Evolutionary conservation across 2,888 invertebrate species (phyloP), one percentile per base, ranked within the genome.

Genomic region (Lutraria lutraria): DNA sequence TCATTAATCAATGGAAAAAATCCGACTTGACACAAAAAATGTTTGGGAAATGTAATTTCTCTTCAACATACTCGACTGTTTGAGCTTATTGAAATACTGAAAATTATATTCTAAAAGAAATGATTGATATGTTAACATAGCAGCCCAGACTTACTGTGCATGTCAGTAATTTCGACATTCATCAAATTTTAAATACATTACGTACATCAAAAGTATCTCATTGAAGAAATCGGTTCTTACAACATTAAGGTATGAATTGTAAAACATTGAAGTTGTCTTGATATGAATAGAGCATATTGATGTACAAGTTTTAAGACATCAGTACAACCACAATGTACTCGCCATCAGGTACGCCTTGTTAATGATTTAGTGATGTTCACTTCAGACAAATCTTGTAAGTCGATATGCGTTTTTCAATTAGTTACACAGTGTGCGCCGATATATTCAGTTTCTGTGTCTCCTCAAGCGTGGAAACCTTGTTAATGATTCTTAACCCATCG

Each of bases 401-500:
- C 63, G 63, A 68, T 68, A n/a, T 60, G 25, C 63, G 63, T 68
- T 68, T 43, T 68, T 68, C 63, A 68, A 68, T 68, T 68, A 68
- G 63, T 68, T n/a, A 25, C 63, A 25, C 63, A 1, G 25, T 68
- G 0, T n/a, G 25, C 21, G 63, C 25, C 43, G 4, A 4, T 43
- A 43, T 43, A 68, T 68, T 12, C 63, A n/a, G 21, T 19, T 2
- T n/a, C n/a, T 68, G n/a, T 25, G 63, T 68, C n/a, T 25, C n/a
- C 3, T 10, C 63, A 25, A 25, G 63, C 63, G 25, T 68, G 63
- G 25, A 12, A 68, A 25, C n/a, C 8, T 25, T 12, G 63, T 68
- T n/a, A n/a, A n/a, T 68, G 25, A 68, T 21, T 25, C 2, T 4
- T 25, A 68, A 25, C 12, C 12, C 63, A 25, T 68, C 25, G 63